Base-by-base conservation (phyloP, 1,140 invertebrate species). In the Tetramorium parvispinum region DNA sequence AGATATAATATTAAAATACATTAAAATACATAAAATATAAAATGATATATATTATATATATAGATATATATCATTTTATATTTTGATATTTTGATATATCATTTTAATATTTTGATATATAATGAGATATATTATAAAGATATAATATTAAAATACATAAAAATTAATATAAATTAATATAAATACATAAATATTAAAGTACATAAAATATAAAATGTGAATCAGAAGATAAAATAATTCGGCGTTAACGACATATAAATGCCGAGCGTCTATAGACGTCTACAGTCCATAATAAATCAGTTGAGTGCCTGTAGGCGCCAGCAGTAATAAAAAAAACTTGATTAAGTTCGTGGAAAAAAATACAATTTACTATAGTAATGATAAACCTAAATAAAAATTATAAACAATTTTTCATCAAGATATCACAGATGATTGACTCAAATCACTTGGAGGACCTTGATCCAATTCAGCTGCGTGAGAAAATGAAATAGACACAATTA, bases 371-470 rank as follows among this genome's bases (percentile, higher is more conserved):
- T 32, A 61, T 16, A 16, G 1, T 18, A 27, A 73, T 53, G 10
- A 40, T 24, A 59, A 77, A 46, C n/a, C 13, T 61, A 77, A 75
- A 37, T 37, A 57, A 75, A 61, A 46, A 59, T 24, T 76, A 32
- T 21, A 3, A 24, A 57, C 8, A 61, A 43, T 37, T 40, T 21
- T 40, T n/a, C 43, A 6, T 24, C n/a, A 59, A 40, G 32, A 10
- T 18, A 21, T 55, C n/a, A 24, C 13, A 40, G 1, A 24, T 10
- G 24, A 32, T 73, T 73, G 10, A 1, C 10, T 11, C 55, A 6
- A 63, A 61, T 63, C 24, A 32, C 32, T 61, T 46, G 10, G 24
- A 63, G 3, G 7, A 46, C n/a, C n/a, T 11, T 40, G n/a, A 43
- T 43, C 4, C 7, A 37, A 57, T 40, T 46, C n/a, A 40, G 13